Base-by-base conservation (phyloP, 2,113 vertebrate genomes). In the Dendrocopos noguchii region DNA sequence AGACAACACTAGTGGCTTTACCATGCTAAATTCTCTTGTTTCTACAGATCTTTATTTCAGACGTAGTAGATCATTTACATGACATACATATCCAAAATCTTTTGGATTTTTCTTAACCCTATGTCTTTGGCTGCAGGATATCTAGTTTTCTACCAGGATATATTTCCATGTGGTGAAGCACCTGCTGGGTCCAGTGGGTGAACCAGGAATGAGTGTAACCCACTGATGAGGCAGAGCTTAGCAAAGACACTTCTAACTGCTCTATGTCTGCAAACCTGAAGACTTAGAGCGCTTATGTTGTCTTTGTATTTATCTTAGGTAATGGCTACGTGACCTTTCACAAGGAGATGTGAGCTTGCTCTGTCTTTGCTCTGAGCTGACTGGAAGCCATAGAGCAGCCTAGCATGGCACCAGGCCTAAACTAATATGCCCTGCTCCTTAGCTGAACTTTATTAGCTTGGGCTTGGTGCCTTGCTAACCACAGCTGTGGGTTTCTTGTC, bases 391-490 rank as follows among this genome's bases (percentile, higher is more conserved):
- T 75, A 63, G 10, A 68, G 20, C 33, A 91, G 94, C 56, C 31
- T 42, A 93, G 25, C 0, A 3, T 95, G 94, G 94, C 90, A 90
- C n/a, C 6, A 31, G 4, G 80, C 93, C 94, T 84, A 93, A 93
- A 80, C 80, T 80, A 93, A 95, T 50, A 88, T 6, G 18, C 33
- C 44, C 28, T 65, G 76, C 73, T 95, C 90, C 82, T 89, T 93
- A 94, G 90, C 60, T 96, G 90, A 80, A 36, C 76, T 90, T 93
- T 93, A 86, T 88, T 95, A 80, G 28, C 53, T 91, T 96, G 95
- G 93, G 95, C 94, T 86, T 88, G 70, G 31, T 95, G 93, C 93
- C 95, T 65, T 86, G 15, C 36, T 72, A 93, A 80, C 93, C 93
- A 68, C 93, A 95, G 90, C 88, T 91, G 92, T 61, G 73, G 42